These are phyloP conservation scores for Bujurquina vittata DNA, from an alignment of 2,113 vertebrate genomes.

Conservation along the genomic window DNA sequence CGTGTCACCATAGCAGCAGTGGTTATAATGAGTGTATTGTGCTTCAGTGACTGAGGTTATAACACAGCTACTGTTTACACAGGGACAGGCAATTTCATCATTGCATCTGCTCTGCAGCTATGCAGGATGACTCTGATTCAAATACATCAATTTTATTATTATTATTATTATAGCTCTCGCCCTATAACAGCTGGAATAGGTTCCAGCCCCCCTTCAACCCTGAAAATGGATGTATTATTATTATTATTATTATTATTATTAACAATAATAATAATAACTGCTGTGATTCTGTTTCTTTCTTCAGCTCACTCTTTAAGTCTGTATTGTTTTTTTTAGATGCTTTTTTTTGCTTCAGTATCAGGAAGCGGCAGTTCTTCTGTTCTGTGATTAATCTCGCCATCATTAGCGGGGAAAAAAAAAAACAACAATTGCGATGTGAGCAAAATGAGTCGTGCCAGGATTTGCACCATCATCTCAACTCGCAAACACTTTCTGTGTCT, in stretches of 20 bases:
- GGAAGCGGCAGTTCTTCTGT: not conserved
- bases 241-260: not conserved
- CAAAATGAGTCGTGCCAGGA: not conserved
- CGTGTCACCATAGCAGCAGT: conserved; percentile 60
- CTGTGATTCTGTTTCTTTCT: not conserved
- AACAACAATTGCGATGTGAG: not conserved
- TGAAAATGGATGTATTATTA: no score
- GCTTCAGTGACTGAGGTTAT: conserved; percentile 36
- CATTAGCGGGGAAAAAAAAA: not conserved
- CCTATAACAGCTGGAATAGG: no score
- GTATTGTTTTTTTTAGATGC: not conserved
- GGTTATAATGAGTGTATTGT: conserved; percentile 53
- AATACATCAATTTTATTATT: not conserved
- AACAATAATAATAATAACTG: no score
- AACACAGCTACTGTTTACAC: conserved; percentile 12
- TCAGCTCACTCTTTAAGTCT: not conserved
- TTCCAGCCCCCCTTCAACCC: no score
- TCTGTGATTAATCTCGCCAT: not conserved
- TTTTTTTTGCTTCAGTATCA: not conserved
- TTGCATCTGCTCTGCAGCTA: not conserved
- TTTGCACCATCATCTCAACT: conserved; percentile 58
- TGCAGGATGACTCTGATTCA: conserved; percentile 7
- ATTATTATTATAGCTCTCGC: not conserved
- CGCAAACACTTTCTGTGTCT: conserved; percentile 59
- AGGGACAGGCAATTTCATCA: not conserved